Evolutionary conservation across 2,797 vertebrate genomes (phyloP).

Genomic region (Tinamus major): DNA sequence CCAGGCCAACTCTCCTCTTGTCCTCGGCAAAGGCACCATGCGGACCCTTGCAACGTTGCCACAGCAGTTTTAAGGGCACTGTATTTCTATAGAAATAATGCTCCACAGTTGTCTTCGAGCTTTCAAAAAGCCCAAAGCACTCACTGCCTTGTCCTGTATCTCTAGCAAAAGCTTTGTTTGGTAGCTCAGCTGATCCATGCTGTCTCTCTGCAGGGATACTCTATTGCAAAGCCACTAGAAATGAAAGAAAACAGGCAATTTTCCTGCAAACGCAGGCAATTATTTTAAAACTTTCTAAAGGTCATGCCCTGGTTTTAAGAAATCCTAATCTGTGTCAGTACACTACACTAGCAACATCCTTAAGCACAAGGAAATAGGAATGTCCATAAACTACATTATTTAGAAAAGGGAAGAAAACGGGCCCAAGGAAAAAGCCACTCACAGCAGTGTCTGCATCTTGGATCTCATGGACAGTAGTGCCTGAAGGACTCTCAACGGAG

Average conservation of each 20-base stretch:
- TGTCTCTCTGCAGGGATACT: not conserved
- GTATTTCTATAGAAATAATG: not conserved
- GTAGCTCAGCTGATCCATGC: not conserved
- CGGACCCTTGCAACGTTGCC: not conserved
- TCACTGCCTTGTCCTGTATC: not conserved
- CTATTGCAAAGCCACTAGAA: not conserved
- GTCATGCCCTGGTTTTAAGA: not conserved
- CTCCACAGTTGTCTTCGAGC: not conserved
- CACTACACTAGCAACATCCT: not conserved
- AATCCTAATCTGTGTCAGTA: not conserved
- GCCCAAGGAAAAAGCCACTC: conserved; percentile 46
- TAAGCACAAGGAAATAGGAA: not conserved
- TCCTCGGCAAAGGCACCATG: not conserved
- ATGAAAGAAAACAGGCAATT: not conserved
- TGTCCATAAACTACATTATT: not conserved
- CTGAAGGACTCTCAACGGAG: conserved; percentile 36
- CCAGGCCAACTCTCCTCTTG: not conserved
- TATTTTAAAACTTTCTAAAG: not conserved
- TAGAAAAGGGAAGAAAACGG: not conserved
- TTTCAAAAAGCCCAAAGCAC: not conserved
- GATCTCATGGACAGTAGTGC: conserved; percentile 45
- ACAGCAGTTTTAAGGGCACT: not conserved
- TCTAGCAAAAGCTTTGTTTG: not conserved
- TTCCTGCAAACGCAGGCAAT: not conserved
- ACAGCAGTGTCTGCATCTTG: conserved; percentile 78